A percentile compares a stretch with the other conserved stretches of the same genome.
Evolutionary conservation across 2,113 vertebrate species (phyloP).

Genomic region (Scytalopus superciliaris): DNA sequence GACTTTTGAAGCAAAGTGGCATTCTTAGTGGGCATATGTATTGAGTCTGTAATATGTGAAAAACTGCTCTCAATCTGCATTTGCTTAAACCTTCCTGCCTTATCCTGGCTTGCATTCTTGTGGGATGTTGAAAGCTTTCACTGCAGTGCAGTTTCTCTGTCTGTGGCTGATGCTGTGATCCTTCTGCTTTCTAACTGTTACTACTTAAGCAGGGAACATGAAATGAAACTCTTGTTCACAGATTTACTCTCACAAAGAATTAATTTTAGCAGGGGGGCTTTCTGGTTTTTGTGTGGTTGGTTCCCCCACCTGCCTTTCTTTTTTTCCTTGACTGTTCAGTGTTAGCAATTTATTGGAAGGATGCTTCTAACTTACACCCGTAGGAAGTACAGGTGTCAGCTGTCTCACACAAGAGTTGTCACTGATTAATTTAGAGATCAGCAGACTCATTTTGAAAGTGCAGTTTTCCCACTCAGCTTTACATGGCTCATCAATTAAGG

Average conservation of each 20-base stretch:
- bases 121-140: neutral
- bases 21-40: neutral
- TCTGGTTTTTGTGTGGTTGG: neutral
- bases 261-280: neutral
- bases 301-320: neutral
- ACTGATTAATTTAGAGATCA: neutral
- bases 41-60: neutral
- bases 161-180: neutral
- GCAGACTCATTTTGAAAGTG: neutral
- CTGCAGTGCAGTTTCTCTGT: neutral
- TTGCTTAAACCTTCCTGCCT: neutral
- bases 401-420: neutral
- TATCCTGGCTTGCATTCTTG: neutral
- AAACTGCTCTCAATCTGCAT: neutral
- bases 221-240: neutral
- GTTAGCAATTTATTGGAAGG: neutral
- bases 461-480: neutral
- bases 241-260: neutral
- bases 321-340: neutral
- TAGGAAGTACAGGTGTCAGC: neutral
- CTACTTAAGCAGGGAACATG: neutral
- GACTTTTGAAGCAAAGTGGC: neutral
- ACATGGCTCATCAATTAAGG: neutral
- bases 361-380: accelerated
- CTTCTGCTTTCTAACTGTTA: neutral